phyloP scores from a whole-genome alignment of 1,140 invertebrate genomes.

The Penaeus japonicus region DNA sequence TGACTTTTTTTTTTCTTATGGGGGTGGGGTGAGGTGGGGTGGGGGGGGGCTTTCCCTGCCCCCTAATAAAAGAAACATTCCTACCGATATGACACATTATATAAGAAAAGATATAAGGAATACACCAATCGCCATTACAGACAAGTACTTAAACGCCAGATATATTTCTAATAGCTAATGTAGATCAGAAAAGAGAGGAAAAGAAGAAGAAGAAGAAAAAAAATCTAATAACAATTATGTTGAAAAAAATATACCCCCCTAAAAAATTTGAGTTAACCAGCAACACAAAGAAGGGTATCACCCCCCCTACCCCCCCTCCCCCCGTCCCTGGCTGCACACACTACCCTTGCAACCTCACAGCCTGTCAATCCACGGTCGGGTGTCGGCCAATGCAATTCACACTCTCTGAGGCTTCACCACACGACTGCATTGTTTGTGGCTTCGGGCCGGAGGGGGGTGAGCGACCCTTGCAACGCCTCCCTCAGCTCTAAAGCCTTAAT shows the following conservation, averaged over 20 bases:
- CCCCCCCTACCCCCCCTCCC: neutral
- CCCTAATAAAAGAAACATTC: neutral
- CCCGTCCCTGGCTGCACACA: no score
- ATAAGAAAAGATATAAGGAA: no score
- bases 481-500: neutral
- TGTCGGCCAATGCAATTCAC: slow-evolving; percentile 48
- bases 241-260: neutral
- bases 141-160: no score
- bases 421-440: slow-evolving; percentile 46
- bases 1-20: neutral
- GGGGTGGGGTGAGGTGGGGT: no score
- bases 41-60: no score
- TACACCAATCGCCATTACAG: no score
- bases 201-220: neutral
- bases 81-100: no score
- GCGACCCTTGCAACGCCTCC: neutral
- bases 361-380: slow-evolving; percentile 36
- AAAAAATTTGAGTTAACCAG: neutral
- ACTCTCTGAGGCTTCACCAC: slow-evolving; percentile 38
- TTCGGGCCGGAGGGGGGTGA: slow-evolving; percentile 31
- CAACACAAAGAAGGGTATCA: slow-evolving; percentile 29
- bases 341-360: slow-evolving; percentile 7
- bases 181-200: no score
- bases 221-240: neutral
- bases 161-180: no score